Percentiles rank a stretch among this genome's conserved stretches.
Evolutionary conservation across 2,888 invertebrate species (phyloP).

Genomic region (Cyrtodaria siliqua): DNA sequence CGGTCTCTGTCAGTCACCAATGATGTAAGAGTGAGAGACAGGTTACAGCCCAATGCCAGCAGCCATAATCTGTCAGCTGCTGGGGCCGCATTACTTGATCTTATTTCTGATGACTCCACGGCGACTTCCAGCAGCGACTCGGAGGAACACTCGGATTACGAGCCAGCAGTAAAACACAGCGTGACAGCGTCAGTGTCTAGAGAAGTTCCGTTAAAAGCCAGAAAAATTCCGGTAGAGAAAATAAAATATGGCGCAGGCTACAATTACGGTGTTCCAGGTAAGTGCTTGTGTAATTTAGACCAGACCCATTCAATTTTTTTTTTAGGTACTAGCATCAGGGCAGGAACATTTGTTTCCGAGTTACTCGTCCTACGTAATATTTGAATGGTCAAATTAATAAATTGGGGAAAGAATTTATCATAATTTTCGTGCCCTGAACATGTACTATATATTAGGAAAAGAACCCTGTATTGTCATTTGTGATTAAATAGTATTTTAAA

Average conservation of each 20-base stretch:
- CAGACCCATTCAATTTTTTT: too few relatives aligned
- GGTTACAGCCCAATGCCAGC: conserved; percentile 48
- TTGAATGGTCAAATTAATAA: too few relatives aligned
- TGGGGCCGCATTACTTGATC: conserved; percentile 55
- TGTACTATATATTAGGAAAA: too few relatives aligned
- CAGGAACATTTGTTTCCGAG: too few relatives aligned
- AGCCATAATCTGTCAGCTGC: conserved; percentile 60
- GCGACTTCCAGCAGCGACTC: conserved; percentile 51
- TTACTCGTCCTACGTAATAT: too few relatives aligned
- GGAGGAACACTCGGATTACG: conserved; percentile 69
- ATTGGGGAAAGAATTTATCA: too few relatives aligned
- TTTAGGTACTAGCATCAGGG: too few relatives aligned
- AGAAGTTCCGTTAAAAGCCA: conserved; percentile 51
- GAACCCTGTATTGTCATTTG: too few relatives aligned
- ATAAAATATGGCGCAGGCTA: conserved; percentile 79
- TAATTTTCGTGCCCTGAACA: too few relatives aligned
- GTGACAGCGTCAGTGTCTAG: conserved; percentile 59
- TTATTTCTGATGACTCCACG: conserved; percentile 56
- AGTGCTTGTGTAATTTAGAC: too few relatives aligned
- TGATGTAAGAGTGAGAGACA: conserved; percentile 66
- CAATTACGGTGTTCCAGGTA: conserved; percentile 84
- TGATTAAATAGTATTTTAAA: too few relatives aligned
- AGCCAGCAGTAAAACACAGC: conserved; percentile 72
- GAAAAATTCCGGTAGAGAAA: conserved; percentile 71
- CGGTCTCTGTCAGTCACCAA: conserved; percentile 51